Evolutionary conservation across 2,888 invertebrate species (phyloP).

Genomic region (Tenthredo notha): DNA sequence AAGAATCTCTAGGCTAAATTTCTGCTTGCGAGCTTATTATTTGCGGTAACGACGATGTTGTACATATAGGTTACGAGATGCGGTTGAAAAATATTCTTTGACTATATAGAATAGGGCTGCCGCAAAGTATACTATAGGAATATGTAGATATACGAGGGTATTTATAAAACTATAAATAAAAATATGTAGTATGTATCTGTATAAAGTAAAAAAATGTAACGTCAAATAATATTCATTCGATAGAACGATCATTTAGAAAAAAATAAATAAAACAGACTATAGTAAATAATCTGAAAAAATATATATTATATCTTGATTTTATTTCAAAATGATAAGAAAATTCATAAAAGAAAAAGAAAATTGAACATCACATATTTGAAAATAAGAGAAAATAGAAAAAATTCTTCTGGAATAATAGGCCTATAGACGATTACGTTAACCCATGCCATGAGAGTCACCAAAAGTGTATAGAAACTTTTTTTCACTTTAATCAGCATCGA

Average conservation of each 20-base stretch:
- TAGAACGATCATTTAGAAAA: background rate
- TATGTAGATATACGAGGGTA: constrained; percentile 3
- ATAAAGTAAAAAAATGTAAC: background rate
- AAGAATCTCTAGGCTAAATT: background rate
- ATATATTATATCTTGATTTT: background rate
- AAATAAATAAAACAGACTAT: background rate
- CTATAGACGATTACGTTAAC: background rate
- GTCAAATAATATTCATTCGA: background rate
- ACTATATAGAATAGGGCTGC: background rate
- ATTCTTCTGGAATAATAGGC: background rate
- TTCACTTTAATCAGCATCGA: background rate
- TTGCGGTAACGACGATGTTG: constrained; percentile 12
- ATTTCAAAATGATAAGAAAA: background rate
- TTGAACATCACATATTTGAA: background rate
- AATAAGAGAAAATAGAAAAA: background rate
- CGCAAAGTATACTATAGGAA: background rate
- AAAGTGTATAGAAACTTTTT: background rate
- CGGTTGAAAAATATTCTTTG: constrained; percentile 1
- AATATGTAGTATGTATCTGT: background rate
- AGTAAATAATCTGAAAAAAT: background rate
- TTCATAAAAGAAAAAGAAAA: background rate
- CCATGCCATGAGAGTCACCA: background rate
- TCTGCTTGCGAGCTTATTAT: constrained; percentile 5
- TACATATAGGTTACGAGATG: background rate
- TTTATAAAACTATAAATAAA: constrained; percentile 45